phyloP scores from a whole-genome alignment of 2,113 vertebrate species.

The Brachyistius frenatus region DNA sequence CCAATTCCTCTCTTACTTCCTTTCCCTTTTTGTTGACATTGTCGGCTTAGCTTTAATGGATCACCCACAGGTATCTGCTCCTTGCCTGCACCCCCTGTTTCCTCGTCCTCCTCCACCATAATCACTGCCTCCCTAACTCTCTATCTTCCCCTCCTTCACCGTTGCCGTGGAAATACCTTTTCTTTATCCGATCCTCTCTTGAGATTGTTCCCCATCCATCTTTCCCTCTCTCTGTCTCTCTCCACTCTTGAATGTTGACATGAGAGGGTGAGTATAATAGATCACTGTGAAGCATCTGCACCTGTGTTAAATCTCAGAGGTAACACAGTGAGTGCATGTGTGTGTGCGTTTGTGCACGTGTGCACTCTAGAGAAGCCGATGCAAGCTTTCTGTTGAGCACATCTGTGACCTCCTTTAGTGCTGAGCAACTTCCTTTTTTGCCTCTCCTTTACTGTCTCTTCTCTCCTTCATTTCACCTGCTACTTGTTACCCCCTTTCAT shows the following conservation, averaged over 20 bases:
- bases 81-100: slow-evolving; percentile 39
- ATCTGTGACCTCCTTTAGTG: slow-evolving; percentile 77
- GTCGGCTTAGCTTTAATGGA: slow-evolving; percentile 72
- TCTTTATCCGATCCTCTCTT: slow-evolving; percentile 61
- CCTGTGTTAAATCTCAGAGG: slow-evolving; percentile 80
- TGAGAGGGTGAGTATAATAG: slow-evolving; percentile 78
- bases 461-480: slow-evolving; percentile 40
- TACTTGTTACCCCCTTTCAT: neutral
- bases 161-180: slow-evolving; percentile 71
- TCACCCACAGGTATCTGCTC: slow-evolving; percentile 67
- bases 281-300: slow-evolving; percentile 81
- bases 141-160: slow-evolving; percentile 39
- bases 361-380: slow-evolving; percentile 51
- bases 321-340: slow-evolving; percentile 35
- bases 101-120: slow-evolving; percentile 54
- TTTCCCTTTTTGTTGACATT: slow-evolving; percentile 67
- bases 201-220: slow-evolving; percentile 75
- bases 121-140: slow-evolving; percentile 56
- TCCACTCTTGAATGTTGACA: slow-evolving; percentile 77
- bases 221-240: slow-evolving; percentile 67
- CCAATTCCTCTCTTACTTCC: slow-evolving; percentile 18
- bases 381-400: slow-evolving; percentile 69
- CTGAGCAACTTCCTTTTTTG: slow-evolving; percentile 48
- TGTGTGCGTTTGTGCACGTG: slow-evolving; percentile 25
- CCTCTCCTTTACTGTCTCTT: slow-evolving; percentile 15